A percentile compares a stretch with the other conserved stretches of the same genome.
Conservation (phyloP, 2,888 invertebrate genomes). For the Melipona bicolor region DNA sequence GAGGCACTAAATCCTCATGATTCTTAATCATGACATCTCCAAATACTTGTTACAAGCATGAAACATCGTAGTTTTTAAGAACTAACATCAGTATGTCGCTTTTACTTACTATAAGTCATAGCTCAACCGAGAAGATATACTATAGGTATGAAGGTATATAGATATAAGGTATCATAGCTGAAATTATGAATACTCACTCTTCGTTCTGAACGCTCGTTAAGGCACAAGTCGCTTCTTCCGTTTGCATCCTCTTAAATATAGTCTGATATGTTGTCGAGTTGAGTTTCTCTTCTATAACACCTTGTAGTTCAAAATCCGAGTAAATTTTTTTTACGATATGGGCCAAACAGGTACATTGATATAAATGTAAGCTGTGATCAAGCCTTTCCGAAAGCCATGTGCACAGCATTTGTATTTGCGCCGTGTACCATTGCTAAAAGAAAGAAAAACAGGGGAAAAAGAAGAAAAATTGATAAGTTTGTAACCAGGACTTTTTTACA, state of each 20-base stretch:
- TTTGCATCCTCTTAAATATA: constrained; percentile 96
- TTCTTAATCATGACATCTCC: too few relatives aligned
- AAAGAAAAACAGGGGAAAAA: background rate
- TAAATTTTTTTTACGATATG: constrained; percentile 99
- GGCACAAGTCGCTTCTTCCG: constrained; percentile 97
- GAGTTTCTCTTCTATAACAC: constrained; percentile 98
- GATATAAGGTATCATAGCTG: background rate
- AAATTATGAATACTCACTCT: constrained; percentile 84
- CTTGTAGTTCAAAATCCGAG: constrained; percentile 99
- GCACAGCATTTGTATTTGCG: constrained; percentile 96
- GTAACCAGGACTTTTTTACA: too few relatives aligned
- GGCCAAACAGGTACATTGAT: constrained; percentile 98
- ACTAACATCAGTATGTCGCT: too few relatives aligned
- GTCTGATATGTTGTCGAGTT: constrained; percentile 98
- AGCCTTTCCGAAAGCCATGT: constrained; percentile 97
- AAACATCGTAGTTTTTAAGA: too few relatives aligned
- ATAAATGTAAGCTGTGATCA: constrained; percentile 97
- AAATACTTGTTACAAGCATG: too few relatives aligned
- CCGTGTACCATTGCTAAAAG: constrained; percentile 96
- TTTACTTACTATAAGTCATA: too few relatives aligned
- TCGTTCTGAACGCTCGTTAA: constrained; percentile 92
- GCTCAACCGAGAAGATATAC: too few relatives aligned
- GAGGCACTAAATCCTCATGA: too few relatives aligned
- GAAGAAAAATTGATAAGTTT: too few relatives aligned
- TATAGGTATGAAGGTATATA: too few relatives aligned